Conservation (phyloP, 1,140 invertebrate species). For the Anthonomus grandis region DNA sequence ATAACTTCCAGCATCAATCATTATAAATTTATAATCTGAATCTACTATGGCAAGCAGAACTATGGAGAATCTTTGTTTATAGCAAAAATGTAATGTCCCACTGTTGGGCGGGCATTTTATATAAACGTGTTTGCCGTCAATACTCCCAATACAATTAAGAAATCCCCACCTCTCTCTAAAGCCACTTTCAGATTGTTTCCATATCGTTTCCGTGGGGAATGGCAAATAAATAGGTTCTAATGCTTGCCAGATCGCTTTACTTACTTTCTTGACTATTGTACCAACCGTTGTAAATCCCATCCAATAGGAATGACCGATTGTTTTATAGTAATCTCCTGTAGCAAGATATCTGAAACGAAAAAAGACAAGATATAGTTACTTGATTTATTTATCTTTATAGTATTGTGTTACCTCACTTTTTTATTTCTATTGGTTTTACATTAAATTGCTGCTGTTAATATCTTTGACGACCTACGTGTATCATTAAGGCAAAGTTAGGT, state of each 20-base stretch:
- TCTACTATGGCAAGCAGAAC: no score
- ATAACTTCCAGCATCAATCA: no score
- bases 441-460: not conserved
- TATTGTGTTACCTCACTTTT: not conserved
- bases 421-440: not conserved
- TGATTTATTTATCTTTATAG: not conserved
- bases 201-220: slow-evolving; percentile 26
- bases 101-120: not conserved
- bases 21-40: no score
- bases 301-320: slow-evolving; percentile 27
- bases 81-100: not conserved
- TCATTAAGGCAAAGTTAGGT: no score
- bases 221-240: not conserved
- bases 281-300: slow-evolving; percentile 32
- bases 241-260: no score
- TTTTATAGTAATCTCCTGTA: slow-evolving; percentile 22
- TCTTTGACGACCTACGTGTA: not conserved
- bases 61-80: slow-evolving; percentile 2
- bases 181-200: slow-evolving; percentile 41
- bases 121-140: no score
- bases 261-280: no score
- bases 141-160: not conserved
- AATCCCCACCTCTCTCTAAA: not conserved
- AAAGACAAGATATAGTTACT: not conserved
- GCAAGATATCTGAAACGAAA: slow-evolving; percentile 18